These are phyloP conservation scores for Leptinotarsa tumamoca DNA, from an alignment of 2,888 invertebrate genomes.

Conservation along the genomic window DNA sequence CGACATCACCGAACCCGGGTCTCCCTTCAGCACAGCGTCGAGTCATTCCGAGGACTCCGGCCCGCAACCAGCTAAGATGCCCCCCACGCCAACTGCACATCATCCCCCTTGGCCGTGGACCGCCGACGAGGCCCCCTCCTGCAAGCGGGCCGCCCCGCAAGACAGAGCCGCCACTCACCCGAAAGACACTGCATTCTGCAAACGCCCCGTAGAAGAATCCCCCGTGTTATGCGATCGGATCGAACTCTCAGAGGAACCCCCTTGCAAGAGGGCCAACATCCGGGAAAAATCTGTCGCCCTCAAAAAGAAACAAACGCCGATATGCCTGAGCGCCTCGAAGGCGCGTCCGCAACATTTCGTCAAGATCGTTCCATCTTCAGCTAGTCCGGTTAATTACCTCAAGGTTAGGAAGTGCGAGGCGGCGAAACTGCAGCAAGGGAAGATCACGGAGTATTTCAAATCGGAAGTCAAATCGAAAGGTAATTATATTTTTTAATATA, in stretches of 20 bases:
- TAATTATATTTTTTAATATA: constrained; percentile 39
- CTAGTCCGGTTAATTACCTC: constrained; percentile 49
- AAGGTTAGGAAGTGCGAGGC: constrained; percentile 39
- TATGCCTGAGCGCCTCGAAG: constrained; percentile 54
- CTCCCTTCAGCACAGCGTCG: constrained; percentile 81
- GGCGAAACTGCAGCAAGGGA: constrained; percentile 73
- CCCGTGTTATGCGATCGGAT: too few relatives aligned
- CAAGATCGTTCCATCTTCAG: constrained; percentile 47
- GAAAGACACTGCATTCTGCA: not conserved
- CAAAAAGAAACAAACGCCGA: constrained; percentile 57
- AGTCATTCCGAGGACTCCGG: constrained; percentile 66
- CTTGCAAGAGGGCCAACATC: constrained; percentile 33
- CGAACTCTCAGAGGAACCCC: constrained; percentile 35
- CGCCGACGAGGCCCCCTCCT: constrained; percentile 50
- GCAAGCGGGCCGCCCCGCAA: constrained; percentile 49
- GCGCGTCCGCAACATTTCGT: constrained; percentile 40
- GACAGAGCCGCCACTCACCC: constrained; percentile 52
- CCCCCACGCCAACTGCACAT: constrained; percentile 60
- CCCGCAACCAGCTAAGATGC: constrained; percentile 61
- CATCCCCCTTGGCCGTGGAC: constrained; percentile 60
- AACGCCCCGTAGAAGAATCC: not conserved
- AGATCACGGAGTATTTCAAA: constrained; percentile 88
- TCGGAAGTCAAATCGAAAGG: constrained; percentile 80
- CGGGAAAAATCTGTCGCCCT: constrained; percentile 30
- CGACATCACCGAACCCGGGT: constrained; percentile 89